Conservation (phyloP, 2,888 invertebrate genomes). For the Caenorhabditis parvicauda region DNA sequence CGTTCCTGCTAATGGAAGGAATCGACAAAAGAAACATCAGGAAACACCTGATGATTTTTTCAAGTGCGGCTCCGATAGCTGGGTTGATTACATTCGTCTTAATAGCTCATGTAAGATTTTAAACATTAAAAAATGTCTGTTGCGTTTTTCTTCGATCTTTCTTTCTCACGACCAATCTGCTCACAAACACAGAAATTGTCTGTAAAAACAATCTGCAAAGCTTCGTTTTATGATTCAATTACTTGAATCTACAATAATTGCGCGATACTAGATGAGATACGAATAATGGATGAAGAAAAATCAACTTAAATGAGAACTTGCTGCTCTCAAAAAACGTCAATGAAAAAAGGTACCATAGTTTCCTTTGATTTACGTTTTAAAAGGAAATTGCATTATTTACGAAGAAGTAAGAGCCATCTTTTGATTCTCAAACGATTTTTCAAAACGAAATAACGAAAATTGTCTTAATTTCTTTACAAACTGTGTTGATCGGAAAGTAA, state of each 20-base stretch:
- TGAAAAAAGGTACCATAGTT: too few species aligned
- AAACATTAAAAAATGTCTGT: slow-evolving; percentile 24
- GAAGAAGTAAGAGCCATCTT: too few species aligned
- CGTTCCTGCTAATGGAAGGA: slow-evolving; percentile 92
- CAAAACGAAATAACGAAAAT: background rate
- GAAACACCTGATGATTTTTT: slow-evolving; percentile 85
- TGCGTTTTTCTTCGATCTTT: slow-evolving; percentile 32
- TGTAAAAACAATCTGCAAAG: background rate
- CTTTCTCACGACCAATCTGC: slow-evolving; percentile 24
- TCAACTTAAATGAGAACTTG: too few species aligned
- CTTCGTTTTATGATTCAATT: background rate
- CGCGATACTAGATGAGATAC: too few species aligned
- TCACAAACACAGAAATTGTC: too few species aligned
- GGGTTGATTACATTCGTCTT: slow-evolving; percentile 88
- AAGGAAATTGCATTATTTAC: too few species aligned
- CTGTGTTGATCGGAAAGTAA: background rate
- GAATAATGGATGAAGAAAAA: too few species aligned
- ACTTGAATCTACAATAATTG: too few species aligned
- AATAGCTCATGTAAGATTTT: slow-evolving; percentile 73
- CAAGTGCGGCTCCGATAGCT: slow-evolving; percentile 83
- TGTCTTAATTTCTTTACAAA: background rate
- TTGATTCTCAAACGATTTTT: too few species aligned
- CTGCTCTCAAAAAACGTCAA: too few species aligned
- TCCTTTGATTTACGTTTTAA: too few species aligned
- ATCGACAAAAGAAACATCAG: slow-evolving; percentile 80